Base-by-base conservation (phyloP, 1,140 invertebrate species). In the Acromyrmex charruanus region DNA sequence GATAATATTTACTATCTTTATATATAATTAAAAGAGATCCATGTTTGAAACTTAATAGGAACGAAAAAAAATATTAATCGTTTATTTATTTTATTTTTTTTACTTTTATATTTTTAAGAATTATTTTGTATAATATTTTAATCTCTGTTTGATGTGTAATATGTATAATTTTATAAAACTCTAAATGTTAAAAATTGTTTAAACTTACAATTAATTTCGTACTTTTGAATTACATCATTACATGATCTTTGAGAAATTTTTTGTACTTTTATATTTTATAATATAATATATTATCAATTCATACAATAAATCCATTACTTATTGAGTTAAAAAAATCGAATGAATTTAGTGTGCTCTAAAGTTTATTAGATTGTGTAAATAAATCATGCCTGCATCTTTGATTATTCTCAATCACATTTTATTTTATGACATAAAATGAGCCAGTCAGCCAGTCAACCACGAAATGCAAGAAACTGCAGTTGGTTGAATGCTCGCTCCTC, bases 381-480 rank as follows among this genome's bases (percentile, higher is more conserved):
- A 51, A 16, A 51, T 51, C 49, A 16, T 44, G 2, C 4, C 3
- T 81, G 14, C 2, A 49, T 77, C 53, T 35, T 63, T 49, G 3
- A 9, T 1, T 49, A 35, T 61, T 61, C 49, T 31, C 44, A 31
- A 53, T 68, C 9, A 14, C 14, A 68, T 80, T 80, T 53, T 35
- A 12, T 59, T 82, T 82, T 72, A 82, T 44, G 16, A 6, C 21
- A 35, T 12, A 21, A 39, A 28, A 25, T 55, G 25, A 51, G 39
- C 39, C 59, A 79, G 59, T 28, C 28, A 79, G 25, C 12, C 59
- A 80, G 6, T 80, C 63, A 68, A 49, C 53, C 55, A 51, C n/a
- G 55, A 59, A 49, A 31, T 10, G 35, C 44, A 74, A 84, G 69
- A 84, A 82, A 74, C 14, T 61, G 25, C 51, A 53, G 51, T 80